phyloP scores from a whole-genome alignment of 2,888 invertebrate species.

The Morpho achilles region DNA sequence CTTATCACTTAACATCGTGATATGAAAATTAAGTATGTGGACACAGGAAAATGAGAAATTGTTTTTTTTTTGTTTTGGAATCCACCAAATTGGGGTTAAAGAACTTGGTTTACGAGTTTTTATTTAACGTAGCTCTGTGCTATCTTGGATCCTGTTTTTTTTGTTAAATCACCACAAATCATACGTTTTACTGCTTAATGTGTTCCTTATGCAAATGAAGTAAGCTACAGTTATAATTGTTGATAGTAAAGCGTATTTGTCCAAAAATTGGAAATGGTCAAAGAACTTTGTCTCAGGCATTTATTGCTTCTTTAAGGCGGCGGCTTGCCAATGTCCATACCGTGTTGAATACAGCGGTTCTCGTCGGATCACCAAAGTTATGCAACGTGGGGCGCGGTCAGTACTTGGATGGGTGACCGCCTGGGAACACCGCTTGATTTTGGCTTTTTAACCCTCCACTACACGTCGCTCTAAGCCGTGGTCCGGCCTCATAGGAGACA shows the following conservation, averaged over 20 bases:
- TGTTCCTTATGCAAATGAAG: constrained; percentile 20
- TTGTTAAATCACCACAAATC: constrained; percentile 10
- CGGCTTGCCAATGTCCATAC: constrained; percentile 52
- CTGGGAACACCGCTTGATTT: constrained; percentile 29
- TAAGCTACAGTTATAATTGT: constrained; percentile 17
- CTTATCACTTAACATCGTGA: too few relatives aligned
- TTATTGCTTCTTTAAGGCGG: too few relatives aligned
- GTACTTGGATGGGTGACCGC: constrained; percentile 71
- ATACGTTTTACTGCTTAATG: constrained; percentile 6
- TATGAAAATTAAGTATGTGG: too few relatives aligned
- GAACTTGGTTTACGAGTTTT: not conserved
- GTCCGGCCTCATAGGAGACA: too few relatives aligned
- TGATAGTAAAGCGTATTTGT: not conserved
- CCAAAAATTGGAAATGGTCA: too few relatives aligned
- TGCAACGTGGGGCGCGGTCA: constrained; percentile 71
- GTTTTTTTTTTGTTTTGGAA: too few relatives aligned
- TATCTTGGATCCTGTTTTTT: constrained; percentile 1
- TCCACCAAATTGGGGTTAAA: not conserved
- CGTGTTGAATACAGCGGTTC: constrained; percentile 70
- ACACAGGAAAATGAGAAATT: too few relatives aligned
- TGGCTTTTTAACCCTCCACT: too few relatives aligned
- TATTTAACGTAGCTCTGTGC: constrained; percentile 1
- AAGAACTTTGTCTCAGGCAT: too few relatives aligned
- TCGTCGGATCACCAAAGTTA: constrained; percentile 75
- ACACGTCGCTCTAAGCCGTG: too few relatives aligned